Evolutionary conservation across 2,888 invertebrate species (phyloP).

Genomic region (Labia minor): DNA sequence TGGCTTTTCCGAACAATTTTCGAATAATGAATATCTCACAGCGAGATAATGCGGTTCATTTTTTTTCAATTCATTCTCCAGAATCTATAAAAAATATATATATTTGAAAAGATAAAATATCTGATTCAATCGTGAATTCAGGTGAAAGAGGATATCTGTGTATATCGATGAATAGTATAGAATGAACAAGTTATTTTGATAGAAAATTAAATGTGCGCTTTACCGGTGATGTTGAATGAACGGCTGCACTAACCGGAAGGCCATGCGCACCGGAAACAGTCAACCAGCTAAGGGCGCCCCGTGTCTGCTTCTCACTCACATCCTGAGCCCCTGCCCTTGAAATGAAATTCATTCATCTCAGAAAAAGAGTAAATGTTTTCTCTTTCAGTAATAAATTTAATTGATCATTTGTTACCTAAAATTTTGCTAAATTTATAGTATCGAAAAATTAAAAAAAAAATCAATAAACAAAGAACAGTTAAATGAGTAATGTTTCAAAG

Average conservation of each 20-base stretch:
- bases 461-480: no score
- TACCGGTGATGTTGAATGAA: constrained; percentile 1
- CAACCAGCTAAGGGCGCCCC: constrained; percentile 3
- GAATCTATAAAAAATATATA: no score
- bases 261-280: neutral
- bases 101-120: no score
- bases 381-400: no score
- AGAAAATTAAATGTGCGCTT: neutral
- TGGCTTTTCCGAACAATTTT: neutral
- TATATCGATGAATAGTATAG: no score
- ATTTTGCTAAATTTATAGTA: no score
- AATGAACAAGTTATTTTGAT: neutral
- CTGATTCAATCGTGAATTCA: neutral
- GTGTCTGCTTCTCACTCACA: neutral
- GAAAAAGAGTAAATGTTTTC: no score
- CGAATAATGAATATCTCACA: no score
- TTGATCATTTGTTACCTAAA: no score
- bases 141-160: neutral
- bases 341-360: constrained; percentile 2
- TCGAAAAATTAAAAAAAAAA: no score
- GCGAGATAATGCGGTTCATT: neutral
- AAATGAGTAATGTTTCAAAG: no score
- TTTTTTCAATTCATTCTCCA: no score
- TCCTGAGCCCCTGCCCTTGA: neutral
- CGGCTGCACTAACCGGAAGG: constrained; percentile 13